phyloP scores from a whole-genome alignment of 53 echinoderm and acorn worm species.

The Crossaster papposus region DNA sequence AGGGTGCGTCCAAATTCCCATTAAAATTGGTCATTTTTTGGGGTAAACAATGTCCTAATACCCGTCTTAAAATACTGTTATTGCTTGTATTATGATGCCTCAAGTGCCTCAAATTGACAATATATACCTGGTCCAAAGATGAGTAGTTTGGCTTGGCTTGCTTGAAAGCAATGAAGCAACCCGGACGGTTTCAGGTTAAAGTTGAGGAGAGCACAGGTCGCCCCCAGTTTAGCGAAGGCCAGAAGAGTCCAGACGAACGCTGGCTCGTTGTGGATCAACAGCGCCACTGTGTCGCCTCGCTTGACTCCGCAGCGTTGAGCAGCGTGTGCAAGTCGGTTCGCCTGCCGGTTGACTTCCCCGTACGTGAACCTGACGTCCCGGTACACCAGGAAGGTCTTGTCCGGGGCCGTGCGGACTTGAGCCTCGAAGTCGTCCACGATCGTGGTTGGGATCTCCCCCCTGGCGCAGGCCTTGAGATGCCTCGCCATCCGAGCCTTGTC shows the following conservation, averaged over 20 bases:
- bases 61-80: too few species aligned
- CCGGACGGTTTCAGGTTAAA: conserved; percentile 82
- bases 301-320: conserved; percentile 75
- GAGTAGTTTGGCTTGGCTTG: conserved; percentile 81
- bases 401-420: conserved; percentile 65
- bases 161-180: conserved; percentile 84
- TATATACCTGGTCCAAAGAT: conserved; percentile 79
- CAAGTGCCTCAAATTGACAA: too few species aligned
- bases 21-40: too few species aligned
- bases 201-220: conserved; percentile 91
- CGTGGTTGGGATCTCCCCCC: conserved; percentile 66
- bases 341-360: conserved; percentile 78
- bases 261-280: conserved; percentile 89
- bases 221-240: conserved; percentile 90
- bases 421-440: conserved; percentile 80
- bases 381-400: conserved; percentile 81
- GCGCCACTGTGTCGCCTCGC: conserved; percentile 85
- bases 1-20: too few species aligned
- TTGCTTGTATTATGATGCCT: too few species aligned
- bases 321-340: conserved; percentile 77
- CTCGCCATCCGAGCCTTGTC: conserved; percentile 68
- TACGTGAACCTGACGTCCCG: conserved; percentile 76
- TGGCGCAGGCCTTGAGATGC: conserved; percentile 64
- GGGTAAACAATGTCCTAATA: too few species aligned
- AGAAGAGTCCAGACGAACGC: conserved; percentile 88